Evolutionary conservation across 1,140 invertebrate genomes (phyloP), one percentile per base, ranked within the genome.

Genomic region (Dendrolimus kikuchii): DNA sequence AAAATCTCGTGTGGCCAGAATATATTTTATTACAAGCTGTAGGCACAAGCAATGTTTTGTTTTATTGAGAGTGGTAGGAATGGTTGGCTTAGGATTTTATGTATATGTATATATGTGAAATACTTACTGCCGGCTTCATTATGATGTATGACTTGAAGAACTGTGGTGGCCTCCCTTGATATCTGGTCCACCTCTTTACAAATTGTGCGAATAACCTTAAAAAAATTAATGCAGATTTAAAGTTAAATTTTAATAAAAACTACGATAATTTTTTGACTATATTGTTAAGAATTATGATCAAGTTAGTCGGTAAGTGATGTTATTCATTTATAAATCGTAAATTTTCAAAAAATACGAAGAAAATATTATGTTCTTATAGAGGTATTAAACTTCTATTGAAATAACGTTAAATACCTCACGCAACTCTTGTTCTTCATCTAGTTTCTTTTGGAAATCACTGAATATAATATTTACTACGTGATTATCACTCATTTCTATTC

Each of bases 101-200:
- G n/a, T n/a, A n/a, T n/a, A n/a, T 23, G 23, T 23, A 23, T 23
- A 23, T 23, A 23, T 1, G 23, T 1, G 23, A 54, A 51, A 52
- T 58, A 74, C 79, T 79, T 59, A 85, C 81, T 77, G 43, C 62
- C 73, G 0, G 65, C 69, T 55, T 80, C 75, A 61, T 70, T 78
- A 49, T 83, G 77, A 46, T 85, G 81, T 48, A 85, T 85, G 5
- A 78, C 66, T 71, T 85, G 81, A 5, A 85, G 62, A 38, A 77
- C 58, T 40, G 80, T 81, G 23, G 75, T 71, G 38, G 67, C 64
- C 58, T 80, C 72, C 2, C 81, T 65, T 0, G 77, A 83, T 42
- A 77, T 68, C 48, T 81, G 75, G 47, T 82, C 78, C 0, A 81
- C 60, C 46, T 85, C 80, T 52, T 77, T 80, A 41, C 80, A 85